These are phyloP conservation scores for Hyaena hyaena DNA, from an alignment of 2,113 vertebrate species.

Conservation along the genomic window DNA sequence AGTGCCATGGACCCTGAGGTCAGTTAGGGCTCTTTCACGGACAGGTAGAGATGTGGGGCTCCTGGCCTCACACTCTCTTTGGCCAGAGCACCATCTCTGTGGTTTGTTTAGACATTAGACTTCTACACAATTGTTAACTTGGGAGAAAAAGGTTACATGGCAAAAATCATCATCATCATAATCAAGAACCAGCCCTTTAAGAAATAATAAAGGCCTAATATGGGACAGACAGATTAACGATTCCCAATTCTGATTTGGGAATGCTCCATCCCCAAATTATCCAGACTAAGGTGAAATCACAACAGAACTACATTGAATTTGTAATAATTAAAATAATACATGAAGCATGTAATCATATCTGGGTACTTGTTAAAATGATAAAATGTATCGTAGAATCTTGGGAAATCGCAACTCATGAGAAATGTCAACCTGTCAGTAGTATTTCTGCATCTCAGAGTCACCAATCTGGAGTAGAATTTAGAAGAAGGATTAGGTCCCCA, in stretches of 20 bases:
- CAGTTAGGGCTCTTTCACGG: not conserved
- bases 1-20: not conserved
- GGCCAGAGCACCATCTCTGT: not conserved
- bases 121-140: not conserved
- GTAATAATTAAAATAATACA: conserved; percentile 7
- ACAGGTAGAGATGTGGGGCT: not conserved
- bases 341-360: not conserved
- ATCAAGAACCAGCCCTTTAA: conserved; percentile 11
- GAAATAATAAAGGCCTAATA: conserved; percentile 27
- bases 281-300: not conserved
- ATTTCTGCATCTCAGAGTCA: conserved; percentile 83
- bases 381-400: not conserved
- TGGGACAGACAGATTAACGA: not conserved
- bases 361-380: conserved; percentile 14
- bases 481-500: conserved; percentile 55
- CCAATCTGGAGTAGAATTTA: conserved; percentile 79
- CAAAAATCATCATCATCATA: not conserved
- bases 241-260: not conserved
- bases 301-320: not conserved
- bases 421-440: not conserved
- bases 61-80: not conserved
- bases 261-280: not conserved
- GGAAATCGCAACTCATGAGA: conserved; percentile 24
- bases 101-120: not conserved
- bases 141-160: not conserved